phyloP scores from a whole-genome alignment of 2,888 invertebrate genomes.

The Cephonodes hylas region DNA sequence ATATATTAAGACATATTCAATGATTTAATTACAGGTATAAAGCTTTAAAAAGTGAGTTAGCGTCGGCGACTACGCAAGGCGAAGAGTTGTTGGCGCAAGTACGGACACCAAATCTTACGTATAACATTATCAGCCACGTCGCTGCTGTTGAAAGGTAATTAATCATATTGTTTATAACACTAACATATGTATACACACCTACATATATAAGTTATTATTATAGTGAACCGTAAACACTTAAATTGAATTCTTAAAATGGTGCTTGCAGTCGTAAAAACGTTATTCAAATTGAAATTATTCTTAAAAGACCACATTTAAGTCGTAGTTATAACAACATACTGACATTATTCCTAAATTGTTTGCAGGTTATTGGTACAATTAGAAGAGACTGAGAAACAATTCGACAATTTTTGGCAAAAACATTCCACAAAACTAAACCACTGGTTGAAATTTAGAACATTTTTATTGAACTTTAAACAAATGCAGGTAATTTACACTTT shows the following conservation, averaged over 20 bases:
- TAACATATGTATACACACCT: too few relatives aligned
- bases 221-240: too few relatives aligned
- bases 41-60: conserved; percentile 90
- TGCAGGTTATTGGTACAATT: conserved; percentile 93
- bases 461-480: conserved; percentile 97
- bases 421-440: conserved; percentile 94
- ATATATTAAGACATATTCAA: neutral
- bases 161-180: too few relatives aligned
- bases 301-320: too few relatives aligned
- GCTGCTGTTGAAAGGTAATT: conserved; percentile 93
- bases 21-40: conserved; percentile 77
- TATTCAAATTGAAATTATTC: too few relatives aligned
- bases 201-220: too few relatives aligned
- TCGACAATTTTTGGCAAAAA: conserved; percentile 96
- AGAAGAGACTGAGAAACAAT: conserved; percentile 96
- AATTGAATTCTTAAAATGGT: neutral
- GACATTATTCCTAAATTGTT: too few relatives aligned
- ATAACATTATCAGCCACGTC: conserved; percentile 90
- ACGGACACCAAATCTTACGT: conserved; percentile 84
- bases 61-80: conserved; percentile 93
- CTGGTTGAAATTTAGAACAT: conserved; percentile 93
- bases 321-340: too few relatives aligned
- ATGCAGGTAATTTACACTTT: conserved; percentile 83
- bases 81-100: conserved; percentile 90
- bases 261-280: neutral